Conservation (phyloP, 2,888 invertebrate species). For the Lissocephala sabroskyi region DNA sequence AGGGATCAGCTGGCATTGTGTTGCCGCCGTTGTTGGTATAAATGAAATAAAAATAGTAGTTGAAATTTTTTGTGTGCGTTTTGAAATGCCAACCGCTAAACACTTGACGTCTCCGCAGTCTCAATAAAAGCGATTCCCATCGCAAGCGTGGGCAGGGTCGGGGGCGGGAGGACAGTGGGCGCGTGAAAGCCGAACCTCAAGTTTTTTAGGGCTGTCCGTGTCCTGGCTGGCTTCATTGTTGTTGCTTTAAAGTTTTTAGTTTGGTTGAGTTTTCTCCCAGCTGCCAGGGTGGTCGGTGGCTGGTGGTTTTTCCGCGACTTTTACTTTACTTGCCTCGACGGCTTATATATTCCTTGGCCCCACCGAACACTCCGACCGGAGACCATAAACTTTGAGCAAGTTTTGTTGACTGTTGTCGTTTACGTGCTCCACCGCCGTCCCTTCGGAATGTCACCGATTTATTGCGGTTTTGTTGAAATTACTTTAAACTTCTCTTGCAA, state of each 20-base stretch:
- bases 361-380: no score
- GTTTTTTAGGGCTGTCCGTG: no score
- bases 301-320: constrained; percentile 22
- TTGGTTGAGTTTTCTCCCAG: no score
- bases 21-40: background rate
- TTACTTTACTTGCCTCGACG: constrained; percentile 36
- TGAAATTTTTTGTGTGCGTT: background rate
- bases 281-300: no score
- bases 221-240: no score
- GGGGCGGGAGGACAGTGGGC: no score
- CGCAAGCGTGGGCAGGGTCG: no score
- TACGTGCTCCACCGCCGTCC: constrained; percentile 12
- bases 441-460: constrained; percentile 25
- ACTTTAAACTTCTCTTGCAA: constrained; percentile 45
- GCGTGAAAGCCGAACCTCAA: no score
- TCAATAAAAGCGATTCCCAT: no score
- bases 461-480: constrained; percentile 44
- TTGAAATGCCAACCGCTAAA: no score
- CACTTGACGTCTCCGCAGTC: no score
- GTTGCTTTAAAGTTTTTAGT: no score
- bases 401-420: constrained; percentile 22
- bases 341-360: constrained; percentile 15
- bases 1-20: constrained; percentile 22
- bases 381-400: constrained; percentile 49
- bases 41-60: background rate